Evolutionary conservation across 2,113 vertebrate species (phyloP).

Genomic region (Crotophaga sulcirostris): DNA sequence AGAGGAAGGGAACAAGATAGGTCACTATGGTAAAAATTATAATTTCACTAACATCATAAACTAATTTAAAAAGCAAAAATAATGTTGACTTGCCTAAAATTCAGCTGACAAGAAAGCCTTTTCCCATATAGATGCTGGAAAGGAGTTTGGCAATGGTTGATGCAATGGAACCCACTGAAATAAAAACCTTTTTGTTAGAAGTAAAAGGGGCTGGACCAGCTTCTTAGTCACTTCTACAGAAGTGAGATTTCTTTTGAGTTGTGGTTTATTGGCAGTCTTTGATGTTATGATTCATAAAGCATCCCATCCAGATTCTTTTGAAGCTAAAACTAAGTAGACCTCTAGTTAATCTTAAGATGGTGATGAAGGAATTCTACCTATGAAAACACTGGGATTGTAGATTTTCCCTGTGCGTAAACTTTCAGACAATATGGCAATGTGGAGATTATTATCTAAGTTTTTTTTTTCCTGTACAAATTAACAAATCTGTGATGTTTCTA

Average conservation of each 20-base stretch:
- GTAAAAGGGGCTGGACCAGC: not conserved
- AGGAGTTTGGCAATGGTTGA: rapidly evolving
- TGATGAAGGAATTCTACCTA: not conserved
- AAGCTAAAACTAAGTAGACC: not conserved
- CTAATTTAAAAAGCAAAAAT: not conserved
- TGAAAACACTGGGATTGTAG: not conserved
- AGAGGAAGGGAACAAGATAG: not conserved
- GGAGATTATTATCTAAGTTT: not conserved
- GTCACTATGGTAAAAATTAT: not conserved
- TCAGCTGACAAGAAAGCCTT: not conserved
- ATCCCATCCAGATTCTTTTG: not conserved
- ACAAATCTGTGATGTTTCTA: not conserved
- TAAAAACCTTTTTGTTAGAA: not conserved
- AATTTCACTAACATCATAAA: not conserved
- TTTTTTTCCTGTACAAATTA: not conserved
- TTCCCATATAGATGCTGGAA: not conserved
- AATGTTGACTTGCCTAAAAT: not conserved
- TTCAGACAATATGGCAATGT: not conserved
- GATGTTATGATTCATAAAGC: not conserved
- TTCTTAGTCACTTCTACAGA: not conserved
- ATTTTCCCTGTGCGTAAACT: not conserved
- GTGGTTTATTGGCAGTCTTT: not conserved
- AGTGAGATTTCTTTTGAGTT: not conserved
- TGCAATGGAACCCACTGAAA: not conserved
- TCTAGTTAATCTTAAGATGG: not conserved